Conservation (phyloP, 2,113 vertebrate species). For the Nettapus auritus region DNA sequence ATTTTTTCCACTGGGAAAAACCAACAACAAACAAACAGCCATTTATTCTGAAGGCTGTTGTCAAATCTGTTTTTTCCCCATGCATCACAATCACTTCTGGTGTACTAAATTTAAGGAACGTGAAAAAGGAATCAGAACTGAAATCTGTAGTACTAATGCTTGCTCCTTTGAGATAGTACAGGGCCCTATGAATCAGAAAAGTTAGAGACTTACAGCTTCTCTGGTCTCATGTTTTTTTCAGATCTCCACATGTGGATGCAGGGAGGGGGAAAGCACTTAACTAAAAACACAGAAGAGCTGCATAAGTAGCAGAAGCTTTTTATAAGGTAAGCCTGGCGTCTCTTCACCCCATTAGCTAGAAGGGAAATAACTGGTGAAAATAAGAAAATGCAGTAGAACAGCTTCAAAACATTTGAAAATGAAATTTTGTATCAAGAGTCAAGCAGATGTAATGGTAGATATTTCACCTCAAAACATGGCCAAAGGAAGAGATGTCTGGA, state of each 20-base stretch:
- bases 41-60: background rate
- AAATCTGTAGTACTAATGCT: background rate
- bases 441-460: background rate
- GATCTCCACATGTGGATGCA: background rate
- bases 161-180: background rate
- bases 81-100: background rate
- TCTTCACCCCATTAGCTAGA: background rate
- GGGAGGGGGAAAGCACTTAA: background rate
- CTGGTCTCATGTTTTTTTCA: background rate
- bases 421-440: background rate
- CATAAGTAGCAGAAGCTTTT: background rate
- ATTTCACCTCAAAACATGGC: background rate
- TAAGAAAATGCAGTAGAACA: background rate
- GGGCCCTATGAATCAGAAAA: background rate
- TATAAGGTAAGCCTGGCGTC: background rate
- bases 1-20: background rate
- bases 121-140: background rate
- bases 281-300: background rate
- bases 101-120: background rate
- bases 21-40: background rate
- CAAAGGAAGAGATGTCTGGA: background rate
- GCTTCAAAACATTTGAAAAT: background rate
- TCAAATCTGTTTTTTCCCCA: background rate
- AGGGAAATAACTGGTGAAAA: background rate
- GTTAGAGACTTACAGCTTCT: background rate